phyloP scores from a whole-genome alignment of 2,888 invertebrate genomes.

The Ethmia dodecea region DNA sequence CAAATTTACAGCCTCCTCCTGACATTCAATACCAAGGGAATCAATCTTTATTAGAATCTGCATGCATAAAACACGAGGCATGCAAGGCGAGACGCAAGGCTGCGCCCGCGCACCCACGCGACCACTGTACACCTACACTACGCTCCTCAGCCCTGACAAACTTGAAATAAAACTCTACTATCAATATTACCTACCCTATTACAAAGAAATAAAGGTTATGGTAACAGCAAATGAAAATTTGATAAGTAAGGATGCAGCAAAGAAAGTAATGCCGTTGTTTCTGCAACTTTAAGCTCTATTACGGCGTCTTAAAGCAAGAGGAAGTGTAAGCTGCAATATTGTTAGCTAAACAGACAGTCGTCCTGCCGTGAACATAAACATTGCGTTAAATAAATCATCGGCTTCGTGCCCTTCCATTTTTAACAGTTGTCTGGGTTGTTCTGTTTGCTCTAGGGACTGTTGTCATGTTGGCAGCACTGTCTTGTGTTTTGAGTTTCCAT shows the following conservation, averaged over 20 bases:
- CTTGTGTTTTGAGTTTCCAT: no score
- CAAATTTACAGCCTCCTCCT: slow-evolving; percentile 2
- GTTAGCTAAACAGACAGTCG: slow-evolving; percentile 53
- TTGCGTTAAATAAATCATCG: slow-evolving; percentile 68
- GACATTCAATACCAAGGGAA: slow-evolving; percentile 38
- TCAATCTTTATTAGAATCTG: slow-evolving; percentile 54
- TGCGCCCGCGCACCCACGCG: slow-evolving; percentile 36
- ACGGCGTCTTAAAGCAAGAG: not conserved
- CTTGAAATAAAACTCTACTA: no score
- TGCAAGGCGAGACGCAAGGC: no score
- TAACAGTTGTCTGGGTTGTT: no score
- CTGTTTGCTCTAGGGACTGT: no score
- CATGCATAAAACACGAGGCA: slow-evolving; percentile 37
- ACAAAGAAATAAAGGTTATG: no score
- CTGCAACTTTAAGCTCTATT: not conserved
- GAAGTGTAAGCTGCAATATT: slow-evolving; percentile 26
- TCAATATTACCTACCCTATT: no score
- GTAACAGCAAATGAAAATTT: no score
- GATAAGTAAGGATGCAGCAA: slow-evolving; percentile 19
- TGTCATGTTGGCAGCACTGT: not conserved
- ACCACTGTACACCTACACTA: slow-evolving; percentile 52
- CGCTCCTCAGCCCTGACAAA: no score
- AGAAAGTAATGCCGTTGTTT: slow-evolving; percentile 5
- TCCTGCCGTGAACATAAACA: slow-evolving; percentile 61
- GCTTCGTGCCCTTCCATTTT: slow-evolving; percentile 53